phyloP scores from a whole-genome alignment of 2,113 vertebrate genomes.

The Lagopus leucura region DNA sequence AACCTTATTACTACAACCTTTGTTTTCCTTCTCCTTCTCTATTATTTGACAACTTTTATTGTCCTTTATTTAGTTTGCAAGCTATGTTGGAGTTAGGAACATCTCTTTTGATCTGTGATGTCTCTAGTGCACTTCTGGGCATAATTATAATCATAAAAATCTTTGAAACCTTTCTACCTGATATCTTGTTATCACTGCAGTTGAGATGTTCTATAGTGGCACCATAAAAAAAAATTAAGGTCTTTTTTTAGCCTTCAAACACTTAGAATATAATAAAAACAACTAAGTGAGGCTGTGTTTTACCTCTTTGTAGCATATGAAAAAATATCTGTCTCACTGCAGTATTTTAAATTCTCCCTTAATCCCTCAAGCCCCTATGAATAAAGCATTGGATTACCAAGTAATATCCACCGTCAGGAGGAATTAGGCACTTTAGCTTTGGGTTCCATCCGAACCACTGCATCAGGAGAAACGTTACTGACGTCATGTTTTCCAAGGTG shows the following conservation, averaged over 20 bases:
- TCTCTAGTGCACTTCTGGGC: slow-evolving; percentile 45
- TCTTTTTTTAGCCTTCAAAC: slow-evolving; percentile 45
- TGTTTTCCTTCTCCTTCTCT: background rate
- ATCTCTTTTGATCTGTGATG: slow-evolving; percentile 37
- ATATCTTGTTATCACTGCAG: slow-evolving; percentile 27
- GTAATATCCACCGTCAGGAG: slow-evolving; percentile 56
- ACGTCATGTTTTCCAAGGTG: slow-evolving; percentile 31
- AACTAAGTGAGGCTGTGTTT: background rate
- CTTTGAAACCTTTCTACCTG: slow-evolving; percentile 30
- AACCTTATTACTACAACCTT: background rate
- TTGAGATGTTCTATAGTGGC: background rate
- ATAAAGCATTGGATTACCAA: slow-evolving; percentile 64
- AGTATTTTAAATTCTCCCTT: slow-evolving; percentile 50
- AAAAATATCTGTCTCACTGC: slow-evolving; percentile 51
- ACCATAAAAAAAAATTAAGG: background rate
- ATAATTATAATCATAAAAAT: slow-evolving; percentile 62
- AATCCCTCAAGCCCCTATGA: slow-evolving; percentile 57
- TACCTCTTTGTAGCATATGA: background rate
- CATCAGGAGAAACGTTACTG: slow-evolving; percentile 27
- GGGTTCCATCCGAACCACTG: background rate
- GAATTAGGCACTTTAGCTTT: slow-evolving; percentile 60
- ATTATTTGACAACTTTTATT: slow-evolving; percentile 11
- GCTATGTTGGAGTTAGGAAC: background rate
- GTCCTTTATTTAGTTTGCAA: slow-evolving; percentile 50
- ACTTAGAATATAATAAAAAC: slow-evolving; percentile 12